These are phyloP conservation scores for Boloria selene DNA, from an alignment of 2,888 invertebrate genomes.

Conservation along the genomic window DNA sequence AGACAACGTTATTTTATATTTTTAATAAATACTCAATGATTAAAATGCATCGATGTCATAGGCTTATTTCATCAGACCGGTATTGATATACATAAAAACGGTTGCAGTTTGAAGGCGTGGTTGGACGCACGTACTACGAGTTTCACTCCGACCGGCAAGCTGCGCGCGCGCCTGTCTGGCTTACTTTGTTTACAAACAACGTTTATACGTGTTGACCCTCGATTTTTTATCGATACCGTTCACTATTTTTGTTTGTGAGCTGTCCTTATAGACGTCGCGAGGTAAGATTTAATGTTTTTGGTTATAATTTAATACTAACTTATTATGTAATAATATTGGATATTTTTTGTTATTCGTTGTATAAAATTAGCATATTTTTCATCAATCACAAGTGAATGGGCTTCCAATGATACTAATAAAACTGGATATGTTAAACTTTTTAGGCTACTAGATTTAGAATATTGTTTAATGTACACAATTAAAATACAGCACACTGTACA, in stretches of 20 bases:
- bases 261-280: slow-evolving; percentile 5
- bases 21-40: no score
- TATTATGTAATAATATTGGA: background rate
- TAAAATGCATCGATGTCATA: background rate
- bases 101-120: slow-evolving; percentile 21
- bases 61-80: background rate
- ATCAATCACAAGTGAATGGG: no score
- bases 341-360: no score
- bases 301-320: background rate
- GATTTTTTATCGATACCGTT: slow-evolving; percentile 25
- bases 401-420: no score
- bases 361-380: no score
- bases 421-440: no score
- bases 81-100: background rate
- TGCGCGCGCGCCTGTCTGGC: slow-evolving; percentile 30
- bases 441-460: no score
- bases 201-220: slow-evolving; percentile 15
- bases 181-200: slow-evolving; percentile 56
- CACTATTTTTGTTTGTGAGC: slow-evolving; percentile 15
- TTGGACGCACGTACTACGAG: slow-evolving; percentile 26
- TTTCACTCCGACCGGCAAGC: slow-evolving; percentile 39
- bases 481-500: no score
- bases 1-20: no score
- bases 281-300: slow-evolving; percentile 20
- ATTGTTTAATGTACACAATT: no score